Percentiles rank a stretch among this genome's conserved stretches.
phyloP scores from a whole-genome alignment of 1,140 invertebrate genomes.

The Ceratosolen solmsi region DNA sequence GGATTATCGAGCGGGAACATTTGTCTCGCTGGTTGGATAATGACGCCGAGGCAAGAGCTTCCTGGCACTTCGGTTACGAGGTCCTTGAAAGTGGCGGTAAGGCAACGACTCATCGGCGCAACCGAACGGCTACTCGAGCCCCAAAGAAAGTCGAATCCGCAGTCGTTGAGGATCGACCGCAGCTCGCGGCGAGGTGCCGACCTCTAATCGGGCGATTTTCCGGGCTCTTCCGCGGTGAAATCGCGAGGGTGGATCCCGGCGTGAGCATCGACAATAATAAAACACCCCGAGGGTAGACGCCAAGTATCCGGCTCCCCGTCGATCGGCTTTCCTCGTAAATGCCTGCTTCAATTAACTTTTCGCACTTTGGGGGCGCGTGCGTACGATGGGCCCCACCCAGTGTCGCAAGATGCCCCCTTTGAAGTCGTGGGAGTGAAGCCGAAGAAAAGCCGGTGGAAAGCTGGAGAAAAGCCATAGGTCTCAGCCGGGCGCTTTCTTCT shows the following conservation, averaged over 20 bases:
- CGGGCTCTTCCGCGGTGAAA: neutral
- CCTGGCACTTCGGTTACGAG: no score
- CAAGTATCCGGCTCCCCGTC: neutral
- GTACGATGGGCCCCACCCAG: constrained; percentile 31
- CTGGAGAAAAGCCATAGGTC: no score
- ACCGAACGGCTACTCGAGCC: no score
- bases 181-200: no score
- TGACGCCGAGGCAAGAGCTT: no score
- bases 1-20: no score
- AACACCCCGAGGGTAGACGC: constrained; percentile 15
- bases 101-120: no score
- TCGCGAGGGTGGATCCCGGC: neutral
- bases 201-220: neutral
- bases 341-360: constrained; percentile 50
- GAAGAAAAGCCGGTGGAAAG: neutral
- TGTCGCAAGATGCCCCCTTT: constrained; percentile 38
- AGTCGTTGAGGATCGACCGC: no score
- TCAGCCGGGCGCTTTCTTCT: neutral
- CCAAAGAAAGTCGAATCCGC: no score
- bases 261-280: constrained; percentile 23
- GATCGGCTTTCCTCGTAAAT: neutral
- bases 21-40: no score
- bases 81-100: no score
- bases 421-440: constrained; percentile 49
- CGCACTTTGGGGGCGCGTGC: constrained; percentile 56